These are phyloP conservation scores for Nycticorax nycticorax DNA, from an alignment of 2,113 vertebrate genomes.

Conservation along the genomic window DNA sequence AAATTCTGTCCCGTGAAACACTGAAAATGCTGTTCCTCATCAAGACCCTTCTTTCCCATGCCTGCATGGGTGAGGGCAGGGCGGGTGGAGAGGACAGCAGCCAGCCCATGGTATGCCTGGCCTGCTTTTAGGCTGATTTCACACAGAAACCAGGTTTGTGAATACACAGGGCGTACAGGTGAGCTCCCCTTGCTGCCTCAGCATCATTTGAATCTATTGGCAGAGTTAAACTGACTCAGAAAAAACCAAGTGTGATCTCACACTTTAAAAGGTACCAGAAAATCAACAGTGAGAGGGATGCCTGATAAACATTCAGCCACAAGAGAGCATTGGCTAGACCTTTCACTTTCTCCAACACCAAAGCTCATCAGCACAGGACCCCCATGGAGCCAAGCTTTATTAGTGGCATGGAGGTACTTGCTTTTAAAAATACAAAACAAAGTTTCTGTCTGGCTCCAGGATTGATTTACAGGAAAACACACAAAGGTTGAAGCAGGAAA, in stretches of 20 bases:
- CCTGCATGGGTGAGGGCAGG: background rate
- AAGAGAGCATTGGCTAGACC: background rate
- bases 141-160: background rate
- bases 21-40: background rate
- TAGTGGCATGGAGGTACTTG: background rate
- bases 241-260: background rate
- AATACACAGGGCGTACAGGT: fast-evolving
- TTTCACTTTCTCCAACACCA: background rate
- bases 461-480: background rate
- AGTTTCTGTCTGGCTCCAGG: background rate
- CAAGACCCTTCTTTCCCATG: background rate
- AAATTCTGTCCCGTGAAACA: background rate
- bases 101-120: background rate
- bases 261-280: background rate
- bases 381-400: background rate
- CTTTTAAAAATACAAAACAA: background rate
- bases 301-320: background rate
- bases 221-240: background rate
- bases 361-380: background rate
- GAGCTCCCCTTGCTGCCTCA: background rate
- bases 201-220: background rate
- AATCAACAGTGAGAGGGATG: background rate
- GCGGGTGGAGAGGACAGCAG: background rate
- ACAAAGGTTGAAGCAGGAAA: background rate
- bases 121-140: background rate